Conservation (phyloP, 2,888 invertebrate genomes). For the Brachypterus glaber region DNA sequence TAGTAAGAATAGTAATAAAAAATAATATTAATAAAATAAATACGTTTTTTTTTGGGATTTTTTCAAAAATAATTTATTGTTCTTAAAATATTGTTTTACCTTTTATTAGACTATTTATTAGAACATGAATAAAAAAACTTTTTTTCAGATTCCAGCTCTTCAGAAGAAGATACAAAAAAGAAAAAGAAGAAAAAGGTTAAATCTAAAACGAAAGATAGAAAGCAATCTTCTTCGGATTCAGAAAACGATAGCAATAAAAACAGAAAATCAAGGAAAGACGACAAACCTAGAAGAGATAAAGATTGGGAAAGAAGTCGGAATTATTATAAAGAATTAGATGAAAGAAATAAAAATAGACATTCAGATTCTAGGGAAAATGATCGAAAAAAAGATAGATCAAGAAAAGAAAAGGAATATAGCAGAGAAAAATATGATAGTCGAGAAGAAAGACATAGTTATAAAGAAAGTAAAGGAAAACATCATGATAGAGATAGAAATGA, state of each 20-base stretch:
- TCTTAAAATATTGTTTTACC: too few species aligned
- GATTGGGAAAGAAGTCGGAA: slow-evolving; percentile 13
- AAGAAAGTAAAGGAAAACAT: slow-evolving; percentile 21
- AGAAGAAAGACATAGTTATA: slow-evolving; percentile 10
- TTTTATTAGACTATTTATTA: too few species aligned
- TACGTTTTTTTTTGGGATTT: too few species aligned
- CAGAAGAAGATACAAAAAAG: slow-evolving; percentile 11
- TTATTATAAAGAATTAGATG: too few species aligned
- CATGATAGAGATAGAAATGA: slow-evolving; percentile 11
- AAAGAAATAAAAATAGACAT: slow-evolving; percentile 16
- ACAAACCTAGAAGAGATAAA: slow-evolving; percentile 9
- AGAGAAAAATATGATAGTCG: slow-evolving; percentile 18
- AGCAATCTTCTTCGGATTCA: slow-evolving; percentile 19
- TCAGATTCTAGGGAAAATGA: slow-evolving; percentile 18
- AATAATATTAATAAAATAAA: too few species aligned
- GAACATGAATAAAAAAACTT: too few species aligned
- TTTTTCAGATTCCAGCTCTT: too few species aligned
- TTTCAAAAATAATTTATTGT: too few species aligned
- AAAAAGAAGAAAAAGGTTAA: slow-evolving; percentile 16
- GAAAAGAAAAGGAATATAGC: slow-evolving; percentile 20
- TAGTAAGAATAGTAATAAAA: too few species aligned
- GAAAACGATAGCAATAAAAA: slow-evolving; percentile 23
- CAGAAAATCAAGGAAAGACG: slow-evolving; percentile 15
- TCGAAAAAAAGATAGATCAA: slow-evolving; percentile 13
- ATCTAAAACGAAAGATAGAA: slow-evolving; percentile 18